These are phyloP conservation scores for Drosophila fuyamai DNA, from an alignment of 1,140 invertebrate species.

Conservation along the genomic window DNA sequence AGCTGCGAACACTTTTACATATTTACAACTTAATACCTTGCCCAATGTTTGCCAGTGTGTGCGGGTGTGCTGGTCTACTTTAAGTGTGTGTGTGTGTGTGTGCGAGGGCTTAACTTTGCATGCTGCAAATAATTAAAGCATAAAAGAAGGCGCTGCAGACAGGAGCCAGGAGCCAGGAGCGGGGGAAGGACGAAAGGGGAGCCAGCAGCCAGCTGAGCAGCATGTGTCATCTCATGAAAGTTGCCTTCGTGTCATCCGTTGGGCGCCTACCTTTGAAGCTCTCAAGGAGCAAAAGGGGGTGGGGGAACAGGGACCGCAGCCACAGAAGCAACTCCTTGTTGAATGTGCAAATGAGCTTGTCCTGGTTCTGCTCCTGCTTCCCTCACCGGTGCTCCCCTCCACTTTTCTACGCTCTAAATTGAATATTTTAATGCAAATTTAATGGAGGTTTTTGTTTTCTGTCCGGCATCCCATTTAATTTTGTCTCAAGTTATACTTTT, in stretches of 20 bases:
- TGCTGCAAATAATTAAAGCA: constrained; percentile 80
- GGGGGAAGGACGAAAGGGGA: not conserved
- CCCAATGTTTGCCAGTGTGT: constrained; percentile 53
- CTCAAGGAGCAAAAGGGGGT: constrained; percentile 5
- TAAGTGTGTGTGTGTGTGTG: constrained; percentile 21
- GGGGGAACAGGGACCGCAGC: not conserved
- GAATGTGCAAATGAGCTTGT: constrained; percentile 59
- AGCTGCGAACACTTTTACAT: constrained; percentile 61
- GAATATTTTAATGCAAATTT: constrained; percentile 81
- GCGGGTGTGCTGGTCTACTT: constrained; percentile 16
- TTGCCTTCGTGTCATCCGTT: constrained; percentile 44
- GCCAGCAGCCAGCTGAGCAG: constrained; percentile 60
- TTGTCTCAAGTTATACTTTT: constrained; percentile 51
- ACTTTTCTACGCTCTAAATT: constrained; percentile 51
- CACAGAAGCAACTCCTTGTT: constrained; percentile 57
- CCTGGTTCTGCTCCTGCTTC: constrained; percentile 22
- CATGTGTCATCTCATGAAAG: constrained; percentile 69
- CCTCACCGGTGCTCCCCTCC: not conserved
- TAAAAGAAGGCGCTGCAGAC: constrained; percentile 59
- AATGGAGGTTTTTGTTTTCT: constrained; percentile 64
- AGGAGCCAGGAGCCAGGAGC: not conserved
- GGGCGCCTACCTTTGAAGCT: constrained; percentile 59
- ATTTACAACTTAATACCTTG: constrained; percentile 79
- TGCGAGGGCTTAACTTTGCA: constrained; percentile 69
- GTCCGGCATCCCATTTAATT: constrained; percentile 64